phyloP scores from a whole-genome alignment of 2,888 invertebrate species.

The Julus scandinavius region DNA sequence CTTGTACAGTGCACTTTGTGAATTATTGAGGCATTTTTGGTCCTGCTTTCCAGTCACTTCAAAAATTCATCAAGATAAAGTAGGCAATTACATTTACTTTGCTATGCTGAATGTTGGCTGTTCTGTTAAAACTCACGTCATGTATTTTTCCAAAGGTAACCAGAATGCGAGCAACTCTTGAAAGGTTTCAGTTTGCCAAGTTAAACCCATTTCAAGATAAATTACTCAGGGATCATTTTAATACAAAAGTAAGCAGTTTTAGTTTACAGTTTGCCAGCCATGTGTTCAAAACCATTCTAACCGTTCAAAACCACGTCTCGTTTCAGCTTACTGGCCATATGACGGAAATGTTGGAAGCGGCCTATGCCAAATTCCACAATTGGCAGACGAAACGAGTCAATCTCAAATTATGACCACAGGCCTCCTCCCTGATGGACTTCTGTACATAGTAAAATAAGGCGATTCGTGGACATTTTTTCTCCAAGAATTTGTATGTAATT shows the following conservation, averaged over 20 bases:
- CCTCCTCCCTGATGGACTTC: not conserved
- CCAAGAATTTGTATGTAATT: not conserved
- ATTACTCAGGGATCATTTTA: constrained; percentile 64
- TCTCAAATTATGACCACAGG: constrained; percentile 47
- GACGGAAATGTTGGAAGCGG: constrained; percentile 85
- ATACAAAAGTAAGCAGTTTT: constrained; percentile 60
- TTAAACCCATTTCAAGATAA: constrained; percentile 69
- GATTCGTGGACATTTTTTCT: not conserved
- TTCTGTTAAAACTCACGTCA: not conserved
- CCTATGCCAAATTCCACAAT: constrained; percentile 84
- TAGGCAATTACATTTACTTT: constrained; percentile 58
- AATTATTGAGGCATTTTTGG: constrained; percentile 95
- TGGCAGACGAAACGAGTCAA: constrained; percentile 73
- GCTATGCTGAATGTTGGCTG: not conserved
- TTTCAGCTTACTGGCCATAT: constrained; percentile 73
- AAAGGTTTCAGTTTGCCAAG: constrained; percentile 87
- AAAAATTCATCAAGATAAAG: constrained; percentile 77
- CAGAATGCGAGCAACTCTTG: constrained; percentile 89
- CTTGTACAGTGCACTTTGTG: constrained; percentile 86
- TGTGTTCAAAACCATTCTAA: not conserved
- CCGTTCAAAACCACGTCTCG: not conserved
- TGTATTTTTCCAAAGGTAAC: constrained; percentile 70
- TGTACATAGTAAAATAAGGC: not conserved
- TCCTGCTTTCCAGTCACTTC: constrained; percentile 85
- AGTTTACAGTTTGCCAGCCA: not conserved